Evolutionary conservation across 2,113 vertebrate genomes (phyloP).

Genomic region (Fregata magnificens): DNA sequence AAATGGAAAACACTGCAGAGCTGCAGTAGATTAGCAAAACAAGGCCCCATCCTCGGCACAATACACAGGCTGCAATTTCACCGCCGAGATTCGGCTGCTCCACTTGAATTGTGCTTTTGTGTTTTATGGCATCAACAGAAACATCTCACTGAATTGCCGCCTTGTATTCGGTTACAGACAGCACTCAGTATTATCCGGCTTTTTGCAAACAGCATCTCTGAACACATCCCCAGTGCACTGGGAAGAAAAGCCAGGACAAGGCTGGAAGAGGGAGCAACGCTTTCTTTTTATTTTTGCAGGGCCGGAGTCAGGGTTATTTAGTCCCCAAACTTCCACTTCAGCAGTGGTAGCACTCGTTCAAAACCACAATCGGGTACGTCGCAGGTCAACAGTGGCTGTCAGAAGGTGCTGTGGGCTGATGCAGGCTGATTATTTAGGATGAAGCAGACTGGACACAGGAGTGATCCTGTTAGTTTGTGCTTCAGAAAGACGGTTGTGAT

Average conservation of each 20-base stretch:
- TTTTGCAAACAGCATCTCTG: background rate
- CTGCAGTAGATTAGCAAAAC: background rate
- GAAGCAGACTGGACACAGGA: background rate
- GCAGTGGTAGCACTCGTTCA: background rate
- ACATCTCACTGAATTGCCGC: background rate
- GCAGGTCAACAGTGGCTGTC: background rate
- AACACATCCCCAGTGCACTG: background rate
- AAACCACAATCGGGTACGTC: background rate
- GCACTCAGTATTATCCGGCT: background rate
- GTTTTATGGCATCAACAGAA: background rate
- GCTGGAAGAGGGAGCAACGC: background rate
- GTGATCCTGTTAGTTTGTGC: background rate
- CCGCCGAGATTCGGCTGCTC: background rate
- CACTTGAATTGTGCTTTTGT: slow-evolving; percentile 33
- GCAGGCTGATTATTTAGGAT: no score
- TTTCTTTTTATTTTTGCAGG: background rate
- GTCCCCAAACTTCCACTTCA: background rate
- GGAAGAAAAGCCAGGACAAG: background rate
- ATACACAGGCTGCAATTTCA: background rate
- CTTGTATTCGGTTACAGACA: background rate
- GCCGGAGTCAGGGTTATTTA: background rate
- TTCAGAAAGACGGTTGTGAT: background rate
- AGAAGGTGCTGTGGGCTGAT: background rate
- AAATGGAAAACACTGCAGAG: background rate
- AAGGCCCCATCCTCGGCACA: background rate